Evolutionary conservation across 2,797 vertebrate species (phyloP).

Genomic region (Jordanella pulchra): DNA sequence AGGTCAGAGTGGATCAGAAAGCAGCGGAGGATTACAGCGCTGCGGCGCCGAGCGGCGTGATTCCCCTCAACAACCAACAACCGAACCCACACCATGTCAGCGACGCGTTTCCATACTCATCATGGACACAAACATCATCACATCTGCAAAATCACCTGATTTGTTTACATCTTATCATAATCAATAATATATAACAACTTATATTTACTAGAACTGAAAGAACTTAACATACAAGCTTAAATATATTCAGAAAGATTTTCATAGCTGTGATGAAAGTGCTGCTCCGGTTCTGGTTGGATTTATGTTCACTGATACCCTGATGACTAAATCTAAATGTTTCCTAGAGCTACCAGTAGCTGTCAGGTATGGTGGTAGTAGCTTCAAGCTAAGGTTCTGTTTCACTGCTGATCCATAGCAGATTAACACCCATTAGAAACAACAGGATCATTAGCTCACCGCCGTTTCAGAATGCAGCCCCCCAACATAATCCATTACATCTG

Average conservation of each 20-base stretch:
- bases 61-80: slow-evolving; percentile 17
- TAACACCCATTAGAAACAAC: neutral
- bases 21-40: slow-evolving; percentile 67
- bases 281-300: no score
- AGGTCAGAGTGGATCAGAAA: slow-evolving; percentile 77
- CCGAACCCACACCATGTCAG: neutral
- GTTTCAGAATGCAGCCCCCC: no score
- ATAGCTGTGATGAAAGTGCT: no score
- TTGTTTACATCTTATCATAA: neutral
- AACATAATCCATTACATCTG: no score
- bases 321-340: no score
- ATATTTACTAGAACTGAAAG: neutral
- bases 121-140: neutral
- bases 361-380: neutral
- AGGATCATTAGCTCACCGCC: no score
- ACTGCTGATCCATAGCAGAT: no score
- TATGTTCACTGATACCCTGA: no score
- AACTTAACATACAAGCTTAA: slow-evolving; percentile 19
- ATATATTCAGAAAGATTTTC: no score
- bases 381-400: neutral
- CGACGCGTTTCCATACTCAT: neutral
- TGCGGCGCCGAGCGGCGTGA: slow-evolving; percentile 42
- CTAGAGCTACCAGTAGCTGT: neutral
- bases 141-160: neutral
- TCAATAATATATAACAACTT: neutral